Evolutionary conservation across 2,888 invertebrate genomes (phyloP).

Genomic region (Pollenia labialis): DNA sequence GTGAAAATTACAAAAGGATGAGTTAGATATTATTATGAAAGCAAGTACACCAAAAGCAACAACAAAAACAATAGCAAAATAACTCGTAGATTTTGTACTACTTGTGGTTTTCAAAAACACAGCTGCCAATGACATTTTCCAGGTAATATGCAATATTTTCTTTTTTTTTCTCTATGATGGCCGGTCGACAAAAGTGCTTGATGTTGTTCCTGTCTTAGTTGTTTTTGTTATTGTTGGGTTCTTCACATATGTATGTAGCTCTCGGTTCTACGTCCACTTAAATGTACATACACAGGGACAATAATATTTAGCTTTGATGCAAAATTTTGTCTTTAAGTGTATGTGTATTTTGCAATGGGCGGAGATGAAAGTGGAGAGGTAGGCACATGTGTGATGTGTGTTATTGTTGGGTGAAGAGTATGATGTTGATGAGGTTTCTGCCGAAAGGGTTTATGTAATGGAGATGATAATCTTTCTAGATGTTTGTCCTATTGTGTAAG

Average conservation of each 20-base stretch:
- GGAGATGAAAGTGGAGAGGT: constrained; percentile 35
- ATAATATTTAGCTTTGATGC: constrained; percentile 43
- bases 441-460: constrained; percentile 52
- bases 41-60: constrained; percentile 39
- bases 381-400: constrained; percentile 13
- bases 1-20: constrained; percentile 42
- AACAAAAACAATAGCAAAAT: constrained; percentile 58
- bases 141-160: constrained; percentile 82
- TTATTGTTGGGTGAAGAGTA: constrained; percentile 21
- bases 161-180: constrained; percentile 68
- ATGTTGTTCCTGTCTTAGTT: constrained; percentile 28
- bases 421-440: constrained; percentile 48
- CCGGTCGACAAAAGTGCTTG: constrained; percentile 64
- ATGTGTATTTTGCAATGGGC: constrained; percentile 11
- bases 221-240: constrained; percentile 25
- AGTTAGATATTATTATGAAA: constrained; percentile 67
- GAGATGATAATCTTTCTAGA: constrained; percentile 57
- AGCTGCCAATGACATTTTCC: constrained; percentile 82
- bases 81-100: constrained; percentile 69
- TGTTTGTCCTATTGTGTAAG: constrained; percentile 35
- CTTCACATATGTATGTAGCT: constrained; percentile 22
- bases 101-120: constrained; percentile 73
- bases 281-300: background rate
- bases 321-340: constrained; percentile 44
- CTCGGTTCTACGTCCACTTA: constrained; percentile 5